Percentiles rank a stretch among this genome's conserved stretches.
Evolutionary conservation across 2,888 invertebrate species (phyloP).

Genomic region (Chamaedrilus cognettii): DNA sequence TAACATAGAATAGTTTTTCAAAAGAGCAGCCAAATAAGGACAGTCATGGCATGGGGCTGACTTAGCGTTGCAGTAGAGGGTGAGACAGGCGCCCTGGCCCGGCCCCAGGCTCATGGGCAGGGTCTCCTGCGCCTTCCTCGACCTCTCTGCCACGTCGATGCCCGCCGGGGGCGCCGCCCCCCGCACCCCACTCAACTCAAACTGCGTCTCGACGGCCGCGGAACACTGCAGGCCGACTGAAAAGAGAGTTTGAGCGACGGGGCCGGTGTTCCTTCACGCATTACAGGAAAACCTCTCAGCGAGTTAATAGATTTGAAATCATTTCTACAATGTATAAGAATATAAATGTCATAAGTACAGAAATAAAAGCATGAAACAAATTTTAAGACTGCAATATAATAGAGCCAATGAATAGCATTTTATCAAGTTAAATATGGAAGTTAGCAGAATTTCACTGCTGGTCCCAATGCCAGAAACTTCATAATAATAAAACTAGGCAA

Average conservation of each 20-base stretch:
- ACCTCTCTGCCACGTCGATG: conserved; percentile 9
- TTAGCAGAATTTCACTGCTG: no score
- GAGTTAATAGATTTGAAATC: no score
- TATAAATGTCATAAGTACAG: no score
- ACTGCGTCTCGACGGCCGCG: conserved; percentile 8
- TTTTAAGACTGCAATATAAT: no score
- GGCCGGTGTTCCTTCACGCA: conserved; percentile 23
- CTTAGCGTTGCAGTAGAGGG: conserved; percentile 26
- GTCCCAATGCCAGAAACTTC: no score
- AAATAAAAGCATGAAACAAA: no score
- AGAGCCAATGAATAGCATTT: no score
- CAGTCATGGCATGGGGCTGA: no score
- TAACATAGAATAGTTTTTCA: neutral
- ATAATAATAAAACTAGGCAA: no score
- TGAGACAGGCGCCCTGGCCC: conserved; percentile 5
- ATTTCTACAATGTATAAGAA: neutral
- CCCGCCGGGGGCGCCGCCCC: no score
- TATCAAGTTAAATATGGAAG: no score
- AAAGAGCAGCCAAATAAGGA: neutral
- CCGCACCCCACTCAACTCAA: conserved; percentile 16
- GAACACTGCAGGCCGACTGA: neutral
- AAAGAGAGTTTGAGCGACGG: conserved; percentile 4
- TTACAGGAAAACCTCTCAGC: no score
- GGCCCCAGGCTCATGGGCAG: conserved; percentile 22
- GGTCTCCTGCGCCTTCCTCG: conserved; percentile 21